Conservation (phyloP, 2,797 vertebrate species). For the Oryzias dopingdopingensis region DNA sequence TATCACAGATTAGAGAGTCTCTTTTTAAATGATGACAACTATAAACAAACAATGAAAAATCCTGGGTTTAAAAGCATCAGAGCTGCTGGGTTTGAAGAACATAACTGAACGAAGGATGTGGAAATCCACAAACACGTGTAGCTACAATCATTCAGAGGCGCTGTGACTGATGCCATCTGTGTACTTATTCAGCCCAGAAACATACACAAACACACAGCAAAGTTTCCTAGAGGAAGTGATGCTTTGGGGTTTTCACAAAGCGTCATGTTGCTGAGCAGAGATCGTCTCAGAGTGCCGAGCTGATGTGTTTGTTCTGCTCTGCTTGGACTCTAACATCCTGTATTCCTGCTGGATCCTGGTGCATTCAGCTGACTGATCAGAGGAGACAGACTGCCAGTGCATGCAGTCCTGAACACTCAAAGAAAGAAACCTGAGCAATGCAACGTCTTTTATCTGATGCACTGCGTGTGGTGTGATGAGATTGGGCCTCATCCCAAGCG, state of each 20-base stretch:
- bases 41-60: not conserved
- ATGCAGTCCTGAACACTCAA: constrained; percentile 32
- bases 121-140: not conserved
- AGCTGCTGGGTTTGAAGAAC: not conserved
- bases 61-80: not conserved
- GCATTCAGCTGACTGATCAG: constrained; percentile 56
- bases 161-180: constrained; percentile 1
- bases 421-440: constrained; percentile 32
- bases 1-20: too few relatives aligned
- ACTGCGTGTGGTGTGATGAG: constrained; percentile 30
- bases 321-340: constrained; percentile 48
- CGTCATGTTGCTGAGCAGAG: constrained; percentile 28
- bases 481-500: constrained; percentile 12
- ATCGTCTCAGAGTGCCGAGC: constrained; percentile 30
- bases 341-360: constrained; percentile 34
- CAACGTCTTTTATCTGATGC: constrained; percentile 45
- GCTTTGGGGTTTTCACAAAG: constrained; percentile 30
- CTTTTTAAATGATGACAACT: too few relatives aligned
- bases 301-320: constrained; percentile 52
- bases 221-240: constrained; percentile 29
- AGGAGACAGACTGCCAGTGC: constrained; percentile 37
- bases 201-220: constrained; percentile 12
- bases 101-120: not conserved
- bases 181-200: constrained; percentile 3
- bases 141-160: constrained; percentile 14